Evolutionary conservation across 2,113 vertebrate species (phyloP).

Genomic region (Elachura formosa): DNA sequence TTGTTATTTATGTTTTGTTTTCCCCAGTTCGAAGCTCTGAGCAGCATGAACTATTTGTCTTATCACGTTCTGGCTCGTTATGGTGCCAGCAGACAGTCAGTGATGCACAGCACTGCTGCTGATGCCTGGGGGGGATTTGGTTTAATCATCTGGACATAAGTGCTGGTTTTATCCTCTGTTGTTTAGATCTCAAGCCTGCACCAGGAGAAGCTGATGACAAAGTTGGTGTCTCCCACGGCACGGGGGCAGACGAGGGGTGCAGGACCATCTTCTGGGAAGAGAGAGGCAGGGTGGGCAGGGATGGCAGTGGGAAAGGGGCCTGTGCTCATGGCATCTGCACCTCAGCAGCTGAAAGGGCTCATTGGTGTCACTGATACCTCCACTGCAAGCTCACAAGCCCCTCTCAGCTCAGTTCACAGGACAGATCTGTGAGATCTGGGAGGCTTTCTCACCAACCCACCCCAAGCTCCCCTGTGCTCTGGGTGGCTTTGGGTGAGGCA

Average conservation of each 20-base stretch:
- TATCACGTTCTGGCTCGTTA: neutral
- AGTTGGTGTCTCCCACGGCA: neutral
- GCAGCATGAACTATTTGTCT: neutral
- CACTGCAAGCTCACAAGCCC: accelerated
- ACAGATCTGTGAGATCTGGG: accelerated
- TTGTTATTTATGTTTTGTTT: neutral
- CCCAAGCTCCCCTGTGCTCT: accelerated
- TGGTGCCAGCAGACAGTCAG: neutral
- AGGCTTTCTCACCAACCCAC: neutral
- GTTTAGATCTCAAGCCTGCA: neutral
- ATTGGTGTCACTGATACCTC: accelerated
- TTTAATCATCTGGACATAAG: neutral
- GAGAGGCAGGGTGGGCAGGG: neutral
- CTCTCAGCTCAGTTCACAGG: no score
- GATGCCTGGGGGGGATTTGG: neutral
- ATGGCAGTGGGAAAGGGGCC: no score
- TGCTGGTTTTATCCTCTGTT: neutral
- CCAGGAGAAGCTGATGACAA: neutral
- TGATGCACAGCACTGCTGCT: neutral
- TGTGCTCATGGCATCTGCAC: accelerated
- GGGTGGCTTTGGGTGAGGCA: neutral
- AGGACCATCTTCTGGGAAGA: accelerated
- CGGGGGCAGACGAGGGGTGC: neutral
- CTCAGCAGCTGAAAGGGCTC: neutral
- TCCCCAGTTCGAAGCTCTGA: neutral